Conservation (phyloP, 1,140 invertebrate genomes). For the Drosophila auraria region DNA sequence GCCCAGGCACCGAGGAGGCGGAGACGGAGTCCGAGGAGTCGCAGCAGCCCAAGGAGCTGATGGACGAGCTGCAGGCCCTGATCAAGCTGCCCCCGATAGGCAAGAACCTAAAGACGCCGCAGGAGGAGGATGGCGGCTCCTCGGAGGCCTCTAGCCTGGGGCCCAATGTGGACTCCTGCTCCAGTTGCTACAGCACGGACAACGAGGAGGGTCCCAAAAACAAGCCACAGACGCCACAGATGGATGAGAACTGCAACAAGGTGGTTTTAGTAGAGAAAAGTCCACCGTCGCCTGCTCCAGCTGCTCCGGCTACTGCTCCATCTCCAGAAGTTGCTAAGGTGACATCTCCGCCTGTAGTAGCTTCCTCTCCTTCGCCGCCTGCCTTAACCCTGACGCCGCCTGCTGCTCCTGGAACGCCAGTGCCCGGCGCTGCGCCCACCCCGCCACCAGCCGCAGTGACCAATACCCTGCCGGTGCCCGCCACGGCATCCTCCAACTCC, state of each 20-base stretch:
- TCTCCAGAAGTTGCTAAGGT: slow-evolving; percentile 3
- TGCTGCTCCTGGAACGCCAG: slow-evolving; percentile 50
- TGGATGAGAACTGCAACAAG: slow-evolving; percentile 71
- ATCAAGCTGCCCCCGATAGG: slow-evolving; percentile 64
- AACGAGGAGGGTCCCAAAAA: slow-evolving; percentile 84
- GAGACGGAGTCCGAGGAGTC: slow-evolving; percentile 88
- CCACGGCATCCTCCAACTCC: background rate
- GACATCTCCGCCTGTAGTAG: background rate
- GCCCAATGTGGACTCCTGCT: slow-evolving; percentile 88
- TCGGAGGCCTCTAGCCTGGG: slow-evolving; percentile 88
- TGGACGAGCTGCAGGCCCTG: slow-evolving; percentile 87
- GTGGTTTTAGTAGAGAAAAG: slow-evolving; percentile 11
- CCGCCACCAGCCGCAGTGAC: slow-evolving; percentile 19
- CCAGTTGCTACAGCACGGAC: slow-evolving; percentile 87
- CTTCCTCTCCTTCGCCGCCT: slow-evolving; percentile 53
- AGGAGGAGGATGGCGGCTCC: slow-evolving; percentile 81
- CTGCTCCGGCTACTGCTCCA: background rate
- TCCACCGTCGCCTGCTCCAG: slow-evolving; percentile 10
- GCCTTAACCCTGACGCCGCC: slow-evolving; percentile 60
- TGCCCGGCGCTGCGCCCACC: slow-evolving; percentile 32
- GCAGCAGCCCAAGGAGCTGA: slow-evolving; percentile 67
- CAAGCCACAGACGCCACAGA: slow-evolving; percentile 38
- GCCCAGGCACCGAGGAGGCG: slow-evolving; percentile 47
- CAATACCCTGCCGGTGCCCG: slow-evolving; percentile 54
- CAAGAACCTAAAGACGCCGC: slow-evolving; percentile 43